Percentiles rank a stretch among this genome's conserved stretches.
phyloP scores from a whole-genome alignment of 1,140 invertebrate genomes.

The Drosophila novamexicana region DNA sequence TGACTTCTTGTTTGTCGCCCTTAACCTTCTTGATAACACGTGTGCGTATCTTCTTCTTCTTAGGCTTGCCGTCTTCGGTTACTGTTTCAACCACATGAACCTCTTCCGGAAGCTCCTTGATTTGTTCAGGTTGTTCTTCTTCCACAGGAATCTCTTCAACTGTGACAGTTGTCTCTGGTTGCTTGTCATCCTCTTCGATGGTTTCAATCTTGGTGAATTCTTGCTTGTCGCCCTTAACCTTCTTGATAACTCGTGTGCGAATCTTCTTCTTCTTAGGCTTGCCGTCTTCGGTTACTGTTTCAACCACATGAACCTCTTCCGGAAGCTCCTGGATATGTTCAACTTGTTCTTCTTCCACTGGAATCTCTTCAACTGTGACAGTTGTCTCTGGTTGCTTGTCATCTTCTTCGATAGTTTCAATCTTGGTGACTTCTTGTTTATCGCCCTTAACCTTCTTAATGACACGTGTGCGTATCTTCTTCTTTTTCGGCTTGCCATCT shows the following conservation, averaged over 20 bases:
- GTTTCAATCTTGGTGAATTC: conserved; percentile 8
- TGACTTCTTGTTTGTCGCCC: conserved; percentile 10
- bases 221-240: conserved; percentile 12
- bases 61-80: conserved; percentile 1
- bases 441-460: conserved; percentile 7
- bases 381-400: conserved; percentile 1
- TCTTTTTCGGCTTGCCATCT: conserved; percentile 1
- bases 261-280: conserved; percentile 10
- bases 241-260: conserved; percentile 9
- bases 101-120: not conserved
- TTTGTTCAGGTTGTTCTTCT: conserved; percentile 2
- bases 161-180: conserved; percentile 1
- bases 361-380: conserved; percentile 1
- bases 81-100: conserved; percentile 6
- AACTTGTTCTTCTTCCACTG: conserved; percentile 1
- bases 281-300: conserved; percentile 4
- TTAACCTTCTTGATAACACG: conserved; percentile 10
- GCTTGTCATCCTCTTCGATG: conserved; percentile 4
- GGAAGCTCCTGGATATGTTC: conserved; percentile 2
- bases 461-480: conserved; percentile 7
- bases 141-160: conserved; percentile 4
- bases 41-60: conserved; percentile 11
- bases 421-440: conserved; percentile 3
- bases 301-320: conserved; percentile 1
- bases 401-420: conserved; percentile 2